Conservation (phyloP, 2,888 invertebrate species). For the Morpho achilles region DNA sequence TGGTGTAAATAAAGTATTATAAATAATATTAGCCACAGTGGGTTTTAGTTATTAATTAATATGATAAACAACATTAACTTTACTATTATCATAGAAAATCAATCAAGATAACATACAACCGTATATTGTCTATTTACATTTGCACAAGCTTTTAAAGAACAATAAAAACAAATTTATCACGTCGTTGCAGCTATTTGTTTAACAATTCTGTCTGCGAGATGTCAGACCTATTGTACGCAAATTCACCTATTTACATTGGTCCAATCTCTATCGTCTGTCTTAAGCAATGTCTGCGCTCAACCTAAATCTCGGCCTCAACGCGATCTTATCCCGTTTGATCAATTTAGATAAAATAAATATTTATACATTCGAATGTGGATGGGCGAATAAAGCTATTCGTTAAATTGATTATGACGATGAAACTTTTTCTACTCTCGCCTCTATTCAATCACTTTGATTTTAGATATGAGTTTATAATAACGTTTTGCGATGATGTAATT, state of each 20-base stretch:
- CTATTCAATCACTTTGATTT: slow-evolving; percentile 58
- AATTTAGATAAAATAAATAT: slow-evolving; percentile 80
- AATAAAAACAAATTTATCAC: neutral
- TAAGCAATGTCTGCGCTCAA: slow-evolving; percentile 19
- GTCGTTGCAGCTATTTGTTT: slow-evolving; percentile 3
- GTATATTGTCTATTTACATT: neutral
- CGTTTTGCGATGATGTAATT: slow-evolving; percentile 22
- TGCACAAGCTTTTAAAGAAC: no score
- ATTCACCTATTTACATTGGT: slow-evolving; percentile 7
- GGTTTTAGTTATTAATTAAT: no score
- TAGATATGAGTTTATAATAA: slow-evolving; percentile 44
- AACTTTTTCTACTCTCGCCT: slow-evolving; percentile 54
- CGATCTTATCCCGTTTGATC: slow-evolving; percentile 76
- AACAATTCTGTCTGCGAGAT: neutral
- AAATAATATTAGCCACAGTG: no score
- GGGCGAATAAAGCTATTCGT: slow-evolving; percentile 71
- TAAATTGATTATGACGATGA: slow-evolving; percentile 75
- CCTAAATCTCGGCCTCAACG: slow-evolving; percentile 45
- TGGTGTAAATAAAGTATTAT: no score
- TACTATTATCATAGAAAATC: no score
- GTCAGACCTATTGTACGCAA: neutral
- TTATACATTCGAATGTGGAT: slow-evolving; percentile 73
- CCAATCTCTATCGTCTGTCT: slow-evolving; percentile 5
- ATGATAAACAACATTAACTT: no score
- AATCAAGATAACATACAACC: neutral